Evolutionary conservation across 2,113 vertebrate genomes (phyloP), one percentile per base, ranked within the genome.

Genomic region (Sitta europaea): DNA sequence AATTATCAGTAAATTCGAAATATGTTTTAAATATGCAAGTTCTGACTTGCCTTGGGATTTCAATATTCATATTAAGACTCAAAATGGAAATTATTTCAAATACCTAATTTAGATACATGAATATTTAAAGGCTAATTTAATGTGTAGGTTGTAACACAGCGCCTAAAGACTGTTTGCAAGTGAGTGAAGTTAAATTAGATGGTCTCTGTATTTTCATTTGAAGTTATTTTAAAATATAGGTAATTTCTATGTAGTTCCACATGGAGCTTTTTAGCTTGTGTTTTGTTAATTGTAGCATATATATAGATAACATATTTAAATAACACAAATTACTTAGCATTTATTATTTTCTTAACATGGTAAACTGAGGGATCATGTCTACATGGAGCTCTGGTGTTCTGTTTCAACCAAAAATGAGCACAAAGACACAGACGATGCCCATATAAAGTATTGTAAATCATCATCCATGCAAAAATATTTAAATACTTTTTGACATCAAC

Each of bases 121-220:
- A 96, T 97, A 97, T 96, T 96, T 91, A 92, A 75, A 94, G 65
- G 65, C 40, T 45, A 89, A 87, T 89, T 95, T 84, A 92, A 61
- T 67, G 48, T 75, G 80, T 87, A 87, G 83, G 84, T 82, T 89
- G 89, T 81, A 72, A 74, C 65, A 67, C 48, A 50, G 45, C 4
- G 50, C 89, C 70, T 89, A 38, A 96, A 96, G 58, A 79, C 73
- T 84, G 51, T 78, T 94, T 92, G 86, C 77, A 92, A 65, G 85
- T 94, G 57, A 95, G 27, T 87, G 50, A 78, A 91, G 28, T 95
- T 84, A 81, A 95, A 94, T 65, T n/a, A 89, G 62, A 54, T 54
- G 22, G 66, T 73, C n/a, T 82, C 45, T 67, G 27, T 70, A 68
- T 77, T 92, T 89, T 92, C 63, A 61, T 81, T 80, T 75, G 18